A percentile compares a stretch with the other conserved stretches of the same genome.
phyloP scores from a whole-genome alignment of 2,888 invertebrate genomes.

The Sarcophaga carnaria region DNA sequence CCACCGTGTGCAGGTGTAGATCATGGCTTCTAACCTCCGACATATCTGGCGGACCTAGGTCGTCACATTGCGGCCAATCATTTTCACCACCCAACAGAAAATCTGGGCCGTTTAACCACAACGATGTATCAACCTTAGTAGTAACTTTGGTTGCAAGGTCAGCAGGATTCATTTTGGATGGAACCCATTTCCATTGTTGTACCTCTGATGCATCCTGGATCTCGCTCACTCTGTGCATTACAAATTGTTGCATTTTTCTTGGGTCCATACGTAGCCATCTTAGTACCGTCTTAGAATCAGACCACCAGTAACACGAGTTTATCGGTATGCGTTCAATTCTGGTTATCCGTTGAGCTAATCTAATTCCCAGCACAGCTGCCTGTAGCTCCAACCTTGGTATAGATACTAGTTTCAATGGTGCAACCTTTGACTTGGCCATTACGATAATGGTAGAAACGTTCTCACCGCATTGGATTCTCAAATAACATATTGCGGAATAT shows the following conservation, averaged over 20 bases:
- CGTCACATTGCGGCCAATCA: conserved; percentile 39
- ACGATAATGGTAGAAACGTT: background rate
- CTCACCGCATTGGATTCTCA: background rate
- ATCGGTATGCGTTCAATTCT: conserved; percentile 9
- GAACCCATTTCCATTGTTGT: conserved; percentile 33
- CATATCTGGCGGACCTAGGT: background rate
- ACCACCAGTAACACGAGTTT: conserved; percentile 18
- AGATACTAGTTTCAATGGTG: conserved; percentile 24
- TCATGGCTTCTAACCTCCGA: background rate
- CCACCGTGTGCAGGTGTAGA: background rate
- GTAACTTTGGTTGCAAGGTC: conserved; percentile 24
- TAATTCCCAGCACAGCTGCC: conserved; percentile 36
- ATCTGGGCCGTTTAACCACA: conserved; percentile 46
- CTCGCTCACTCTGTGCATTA: conserved; percentile 35
- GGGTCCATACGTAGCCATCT: conserved; percentile 41
- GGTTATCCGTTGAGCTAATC: conserved; percentile 7
- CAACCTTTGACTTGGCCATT: conserved; percentile 29
- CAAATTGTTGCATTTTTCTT: conserved; percentile 21
- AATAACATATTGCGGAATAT: conserved; percentile 25
- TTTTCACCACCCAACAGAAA: background rate
- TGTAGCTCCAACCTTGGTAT: conserved; percentile 52
- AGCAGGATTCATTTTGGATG: conserved; percentile 38
- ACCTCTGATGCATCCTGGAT: conserved; percentile 5
- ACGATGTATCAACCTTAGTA: background rate
- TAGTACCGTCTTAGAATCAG: conserved; percentile 37